Percentiles rank a stretch among this genome's conserved stretches.
Conservation (phyloP, 2,797 vertebrate species). For the Rhinatrema bivittatum region DNA sequence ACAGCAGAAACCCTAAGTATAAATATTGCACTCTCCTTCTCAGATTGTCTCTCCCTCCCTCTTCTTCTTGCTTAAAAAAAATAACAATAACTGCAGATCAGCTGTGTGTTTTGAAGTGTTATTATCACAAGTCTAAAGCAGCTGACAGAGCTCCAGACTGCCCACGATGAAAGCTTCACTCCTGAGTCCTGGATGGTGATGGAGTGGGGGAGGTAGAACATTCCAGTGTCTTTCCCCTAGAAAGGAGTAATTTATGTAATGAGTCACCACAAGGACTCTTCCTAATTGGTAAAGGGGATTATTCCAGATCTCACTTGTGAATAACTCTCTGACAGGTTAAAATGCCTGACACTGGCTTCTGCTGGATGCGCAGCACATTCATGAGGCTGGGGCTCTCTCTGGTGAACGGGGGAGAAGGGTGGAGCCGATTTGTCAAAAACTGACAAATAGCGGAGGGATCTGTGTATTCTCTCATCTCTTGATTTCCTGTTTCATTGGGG, state of each 20-base stretch:
- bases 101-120: too few species aligned
- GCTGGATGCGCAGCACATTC: too few species aligned
- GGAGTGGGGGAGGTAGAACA: constrained; percentile 4
- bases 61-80: too few species aligned
- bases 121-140: background rate
- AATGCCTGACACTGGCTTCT: background rate
- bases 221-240: background rate
- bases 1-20: too few species aligned
- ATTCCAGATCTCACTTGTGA: constrained; percentile 8
- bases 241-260: constrained; percentile 13
- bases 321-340: constrained; percentile 2
- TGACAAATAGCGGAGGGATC: too few species aligned
- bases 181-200: background rate
- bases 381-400: accelerated
- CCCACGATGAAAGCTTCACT: constrained; percentile 3
- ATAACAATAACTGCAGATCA: too few species aligned
- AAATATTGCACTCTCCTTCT: too few species aligned
- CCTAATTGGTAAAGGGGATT: background rate
- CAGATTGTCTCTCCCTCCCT: too few species aligned
- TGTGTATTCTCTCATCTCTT: too few species aligned
- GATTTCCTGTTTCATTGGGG: too few species aligned
- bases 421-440: too few species aligned
- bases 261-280: constrained; percentile 5
- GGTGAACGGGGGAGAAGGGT: background rate
- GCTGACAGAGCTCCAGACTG: background rate